Conservation (phyloP, 2,113 vertebrate species). For the Acanthochromis polyacanthus region DNA sequence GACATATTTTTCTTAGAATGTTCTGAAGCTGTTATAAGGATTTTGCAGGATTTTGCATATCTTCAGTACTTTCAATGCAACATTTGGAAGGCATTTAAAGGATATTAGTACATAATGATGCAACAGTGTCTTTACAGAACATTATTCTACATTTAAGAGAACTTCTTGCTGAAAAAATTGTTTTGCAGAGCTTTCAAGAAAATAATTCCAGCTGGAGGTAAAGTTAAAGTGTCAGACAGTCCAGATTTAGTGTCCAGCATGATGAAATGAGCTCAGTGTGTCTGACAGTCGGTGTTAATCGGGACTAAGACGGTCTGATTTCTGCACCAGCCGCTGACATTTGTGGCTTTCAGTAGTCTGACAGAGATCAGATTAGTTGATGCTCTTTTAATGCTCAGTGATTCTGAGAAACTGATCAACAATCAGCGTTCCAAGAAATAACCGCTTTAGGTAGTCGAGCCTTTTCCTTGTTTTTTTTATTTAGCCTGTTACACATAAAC, state of each 20-base stretch:
- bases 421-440: neutral
- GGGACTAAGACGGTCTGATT: neutral
- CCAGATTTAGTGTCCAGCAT: neutral
- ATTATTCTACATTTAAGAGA: too few relatives aligned
- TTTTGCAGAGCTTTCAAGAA: too few relatives aligned
- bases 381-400: slow-evolving; percentile 9
- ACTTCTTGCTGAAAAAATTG: too few relatives aligned
- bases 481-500: slow-evolving; percentile 3
- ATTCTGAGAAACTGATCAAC: neutral
- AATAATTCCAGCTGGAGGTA: too few relatives aligned
- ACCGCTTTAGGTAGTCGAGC: neutral
- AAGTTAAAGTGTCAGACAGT: too few relatives aligned
- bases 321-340: slow-evolving; percentile 3
- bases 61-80: too few relatives aligned
- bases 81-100: too few relatives aligned
- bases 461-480: neutral
- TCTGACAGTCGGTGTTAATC: slow-evolving; percentile 7
- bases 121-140: too few relatives aligned
- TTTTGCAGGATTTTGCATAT: too few relatives aligned
- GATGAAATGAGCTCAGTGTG: neutral
- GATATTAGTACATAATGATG: too few relatives aligned
- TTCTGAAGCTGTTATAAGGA: too few relatives aligned
- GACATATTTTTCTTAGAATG: too few relatives aligned
- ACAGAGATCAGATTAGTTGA: slow-evolving; percentile 31
- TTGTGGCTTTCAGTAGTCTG: slow-evolving; percentile 5